These are phyloP conservation scores for Poecilia latipinna DNA, from an alignment of 2,113 vertebrate genomes.

Conservation along the genomic window DNA sequence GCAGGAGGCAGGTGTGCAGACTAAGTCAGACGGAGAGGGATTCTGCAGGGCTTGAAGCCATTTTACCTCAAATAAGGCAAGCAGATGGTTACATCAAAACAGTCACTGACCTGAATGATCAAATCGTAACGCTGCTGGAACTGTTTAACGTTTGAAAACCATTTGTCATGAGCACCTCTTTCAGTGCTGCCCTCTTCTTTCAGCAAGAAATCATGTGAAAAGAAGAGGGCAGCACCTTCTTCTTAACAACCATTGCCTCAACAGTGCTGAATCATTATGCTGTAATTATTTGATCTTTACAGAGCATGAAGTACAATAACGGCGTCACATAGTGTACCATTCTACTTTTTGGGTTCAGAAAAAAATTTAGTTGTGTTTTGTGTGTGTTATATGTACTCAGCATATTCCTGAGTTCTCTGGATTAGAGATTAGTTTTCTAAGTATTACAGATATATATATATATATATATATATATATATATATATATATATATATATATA, in stretches of 20 bases:
- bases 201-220: constrained; percentile 13
- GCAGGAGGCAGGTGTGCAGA: constrained; percentile 34
- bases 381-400: constrained; percentile 27
- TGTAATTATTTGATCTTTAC: constrained; percentile 48
- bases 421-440: no score
- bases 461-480: no score
- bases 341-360: constrained; percentile 48
- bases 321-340: constrained; percentile 31
- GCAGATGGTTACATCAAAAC: constrained; percentile 29
- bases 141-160: constrained; percentile 12
- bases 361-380: constrained; percentile 48
- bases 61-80: constrained; percentile 19
- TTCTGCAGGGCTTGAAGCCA: constrained; percentile 14
- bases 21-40: constrained; percentile 43
- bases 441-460: no score
- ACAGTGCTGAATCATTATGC: constrained; percentile 42
- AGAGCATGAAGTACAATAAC: constrained; percentile 46
- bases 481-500: no score
- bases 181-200: constrained; percentile 4
- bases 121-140: constrained; percentile 3
- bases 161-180: constrained; percentile 15
- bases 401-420: constrained; percentile 17
- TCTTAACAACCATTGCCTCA: constrained; percentile 25
- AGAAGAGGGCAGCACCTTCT: neutral
- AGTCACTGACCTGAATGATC: constrained; percentile 26